phyloP scores from a whole-genome alignment of 2,888 invertebrate genomes.

The Spialia ferax region DNA sequence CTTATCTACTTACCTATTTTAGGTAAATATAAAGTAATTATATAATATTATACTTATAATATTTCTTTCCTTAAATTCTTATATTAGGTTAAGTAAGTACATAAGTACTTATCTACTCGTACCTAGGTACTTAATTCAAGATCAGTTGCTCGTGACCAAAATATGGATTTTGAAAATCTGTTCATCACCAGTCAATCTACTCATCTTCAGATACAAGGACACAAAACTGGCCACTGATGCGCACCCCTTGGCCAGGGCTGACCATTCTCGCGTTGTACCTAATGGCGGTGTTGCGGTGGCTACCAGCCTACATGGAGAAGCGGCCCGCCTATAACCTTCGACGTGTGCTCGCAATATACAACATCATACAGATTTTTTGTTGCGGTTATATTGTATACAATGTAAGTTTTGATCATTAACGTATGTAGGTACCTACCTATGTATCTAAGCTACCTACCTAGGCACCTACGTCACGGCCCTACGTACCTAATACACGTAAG shows the following conservation, averaged over 20 bases:
- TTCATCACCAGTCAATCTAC: slow-evolving; percentile 28
- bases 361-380: slow-evolving; percentile 88
- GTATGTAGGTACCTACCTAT: background rate
- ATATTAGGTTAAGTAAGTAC: too few species aligned
- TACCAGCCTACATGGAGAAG: slow-evolving; percentile 90
- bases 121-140: too few species aligned
- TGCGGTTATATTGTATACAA: slow-evolving; percentile 87
- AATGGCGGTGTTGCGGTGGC: slow-evolving; percentile 88
- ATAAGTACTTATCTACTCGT: too few species aligned
- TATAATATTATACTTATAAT: too few species aligned
- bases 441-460: too few species aligned
- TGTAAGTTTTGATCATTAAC: slow-evolving; percentile 66
- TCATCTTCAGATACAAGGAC: slow-evolving; percentile 86
- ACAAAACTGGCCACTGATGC: slow-evolving; percentile 90
- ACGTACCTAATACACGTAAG: too few species aligned
- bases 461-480: too few species aligned
- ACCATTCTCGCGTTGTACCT: slow-evolving; percentile 88
- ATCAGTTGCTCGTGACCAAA: too few species aligned
- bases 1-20: too few species aligned
- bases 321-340: slow-evolving; percentile 89
- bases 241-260: slow-evolving; percentile 89
- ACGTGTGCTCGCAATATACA: slow-evolving; percentile 88
- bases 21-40: too few species aligned
- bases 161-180: background rate
- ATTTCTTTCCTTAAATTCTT: too few species aligned